Conservation (phyloP, 2,113 vertebrate genomes). For the Hyperoodon ampullatus region DNA sequence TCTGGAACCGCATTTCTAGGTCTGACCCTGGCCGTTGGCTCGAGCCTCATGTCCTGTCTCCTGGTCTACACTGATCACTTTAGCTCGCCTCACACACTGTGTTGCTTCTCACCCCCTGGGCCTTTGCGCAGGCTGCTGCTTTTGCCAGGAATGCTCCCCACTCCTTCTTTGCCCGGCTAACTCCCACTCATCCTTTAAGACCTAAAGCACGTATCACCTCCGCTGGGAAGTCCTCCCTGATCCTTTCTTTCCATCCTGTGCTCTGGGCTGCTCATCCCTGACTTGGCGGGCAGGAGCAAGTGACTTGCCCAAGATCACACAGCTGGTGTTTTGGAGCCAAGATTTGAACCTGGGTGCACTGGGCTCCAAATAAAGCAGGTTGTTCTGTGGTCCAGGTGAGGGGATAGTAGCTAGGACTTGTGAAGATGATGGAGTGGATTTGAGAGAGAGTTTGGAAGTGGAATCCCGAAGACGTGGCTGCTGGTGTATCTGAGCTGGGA, state of each 20-base stretch:
- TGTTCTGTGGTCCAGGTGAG: background rate
- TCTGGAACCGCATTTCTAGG: background rate
- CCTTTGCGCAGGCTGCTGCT: background rate
- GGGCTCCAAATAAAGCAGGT: background rate
- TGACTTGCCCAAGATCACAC: constrained; percentile 54
- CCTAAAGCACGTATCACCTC: constrained; percentile 1
- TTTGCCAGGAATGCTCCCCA: background rate
- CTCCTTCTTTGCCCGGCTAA: background rate
- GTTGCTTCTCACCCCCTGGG: background rate
- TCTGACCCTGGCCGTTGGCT: background rate
- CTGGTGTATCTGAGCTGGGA: background rate
- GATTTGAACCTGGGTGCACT: background rate
- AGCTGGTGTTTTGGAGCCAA: constrained; percentile 15
- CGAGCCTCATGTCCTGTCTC: background rate
- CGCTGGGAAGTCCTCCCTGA: background rate
- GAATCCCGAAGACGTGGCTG: background rate
- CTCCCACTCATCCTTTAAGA: constrained; percentile 36
- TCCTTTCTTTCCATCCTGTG: background rate
- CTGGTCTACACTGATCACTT: background rate
- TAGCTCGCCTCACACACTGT: background rate
- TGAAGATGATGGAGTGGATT: background rate
- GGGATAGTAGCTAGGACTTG: background rate
- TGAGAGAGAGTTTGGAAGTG: background rate
- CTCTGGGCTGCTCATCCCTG: constrained; percentile 7
- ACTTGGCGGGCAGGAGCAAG: background rate